These are phyloP conservation scores for Poeciliopsis turneri DNA, from an alignment of 2,797 vertebrate genomes.

Conservation along the genomic window DNA sequence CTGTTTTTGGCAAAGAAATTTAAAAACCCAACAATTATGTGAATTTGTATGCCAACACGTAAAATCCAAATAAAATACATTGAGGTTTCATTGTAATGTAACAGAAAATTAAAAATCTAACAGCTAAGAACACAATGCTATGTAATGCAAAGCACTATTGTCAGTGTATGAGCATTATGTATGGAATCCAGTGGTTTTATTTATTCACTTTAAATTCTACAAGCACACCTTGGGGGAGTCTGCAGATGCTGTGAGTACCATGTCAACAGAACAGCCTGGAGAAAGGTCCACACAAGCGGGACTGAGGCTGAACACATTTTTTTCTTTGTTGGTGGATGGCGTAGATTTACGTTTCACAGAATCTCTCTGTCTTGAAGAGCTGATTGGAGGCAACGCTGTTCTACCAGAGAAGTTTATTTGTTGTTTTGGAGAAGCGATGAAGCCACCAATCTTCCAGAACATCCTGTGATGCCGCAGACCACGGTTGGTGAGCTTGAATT, in stretches of 20 bases:
- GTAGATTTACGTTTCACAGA: neutral
- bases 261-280: conserved; percentile 78
- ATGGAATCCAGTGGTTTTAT: neutral
- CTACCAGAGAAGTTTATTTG: conserved; percentile 20
- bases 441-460: conserved; percentile 83
- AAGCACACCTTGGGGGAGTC: conserved; percentile 77
- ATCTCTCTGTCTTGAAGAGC: conserved; percentile 25
- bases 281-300: conserved; percentile 80
- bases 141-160: neutral
- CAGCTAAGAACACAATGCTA: neutral
- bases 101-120: neutral
- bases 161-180: neutral
- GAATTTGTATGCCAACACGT: neutral
- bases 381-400: conserved; percentile 47
- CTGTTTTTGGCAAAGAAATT: neutral
- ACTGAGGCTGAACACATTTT: conserved; percentile 81
- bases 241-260: conserved; percentile 84
- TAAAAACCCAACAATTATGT: neutral
- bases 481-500: conserved; percentile 86
- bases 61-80: neutral
- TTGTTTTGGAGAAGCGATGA: conserved; percentile 33
- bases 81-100: neutral
- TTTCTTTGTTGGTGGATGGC: neutral
- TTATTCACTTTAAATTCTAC: neutral
- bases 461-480: conserved; percentile 84